Conservation (phyloP, 2,113 vertebrate genomes). For the Tetrao urogallus region DNA sequence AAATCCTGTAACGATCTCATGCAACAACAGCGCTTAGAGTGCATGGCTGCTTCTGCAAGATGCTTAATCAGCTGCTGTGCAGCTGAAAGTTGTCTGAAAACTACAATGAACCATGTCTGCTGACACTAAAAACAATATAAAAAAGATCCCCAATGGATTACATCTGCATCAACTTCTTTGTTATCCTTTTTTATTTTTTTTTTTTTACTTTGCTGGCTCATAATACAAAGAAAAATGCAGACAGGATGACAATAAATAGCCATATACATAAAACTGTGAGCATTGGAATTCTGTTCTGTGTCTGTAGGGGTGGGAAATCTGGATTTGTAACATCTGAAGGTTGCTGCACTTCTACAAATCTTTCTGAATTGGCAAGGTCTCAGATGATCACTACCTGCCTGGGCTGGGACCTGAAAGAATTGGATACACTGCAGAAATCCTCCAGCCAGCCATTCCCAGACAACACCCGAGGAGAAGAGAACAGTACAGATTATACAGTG, state of each 20-base stretch:
- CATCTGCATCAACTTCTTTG: conserved; percentile 40
- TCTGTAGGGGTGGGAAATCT: not conserved
- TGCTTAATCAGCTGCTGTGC: conserved; percentile 25
- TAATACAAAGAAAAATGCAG: conserved; percentile 30
- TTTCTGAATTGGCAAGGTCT: not conserved
- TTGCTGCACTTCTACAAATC: not conserved
- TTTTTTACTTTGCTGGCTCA: conserved; percentile 36
- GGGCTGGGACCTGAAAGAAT: not conserved
- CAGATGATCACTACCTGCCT: not conserved
- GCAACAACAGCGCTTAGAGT: not conserved
- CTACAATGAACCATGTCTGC: conserved; percentile 47
- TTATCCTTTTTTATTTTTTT: conserved; percentile 7
- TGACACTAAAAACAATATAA: conserved; percentile 36
- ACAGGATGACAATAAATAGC: conserved; percentile 15
- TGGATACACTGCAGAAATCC: not conserved
- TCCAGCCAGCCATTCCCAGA: not conserved
- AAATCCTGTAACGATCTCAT: conserved; percentile 37
- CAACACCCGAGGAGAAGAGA: not conserved
- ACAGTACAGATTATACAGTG: not conserved
- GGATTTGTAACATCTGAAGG: conserved; percentile 33
- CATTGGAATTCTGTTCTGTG: not conserved
- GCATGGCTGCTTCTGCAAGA: conserved; percentile 27
- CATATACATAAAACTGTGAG: not conserved
- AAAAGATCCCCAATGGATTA: conserved; percentile 29
- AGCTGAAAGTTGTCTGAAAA: conserved; percentile 60